These are phyloP conservation scores for Drosophila cardini DNA, from an alignment of 1,140 invertebrate genomes.

Conservation along the genomic window DNA sequence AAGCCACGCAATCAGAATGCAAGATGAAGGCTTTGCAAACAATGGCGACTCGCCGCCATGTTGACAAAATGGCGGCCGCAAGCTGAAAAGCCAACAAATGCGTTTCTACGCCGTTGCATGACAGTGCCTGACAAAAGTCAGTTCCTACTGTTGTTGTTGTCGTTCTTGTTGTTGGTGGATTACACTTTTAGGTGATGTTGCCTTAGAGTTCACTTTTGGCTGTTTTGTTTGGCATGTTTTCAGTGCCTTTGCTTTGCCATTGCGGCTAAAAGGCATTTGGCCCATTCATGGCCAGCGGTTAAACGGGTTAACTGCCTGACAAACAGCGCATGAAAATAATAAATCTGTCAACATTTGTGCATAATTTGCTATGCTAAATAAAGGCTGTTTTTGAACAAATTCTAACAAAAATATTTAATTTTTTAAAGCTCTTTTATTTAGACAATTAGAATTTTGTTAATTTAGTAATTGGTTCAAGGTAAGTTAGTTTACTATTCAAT, in stretches of 20 bases:
- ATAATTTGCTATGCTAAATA: neutral
- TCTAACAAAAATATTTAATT: neutral
- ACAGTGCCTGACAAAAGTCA: constrained; percentile 58
- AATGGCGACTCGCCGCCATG: constrained; percentile 55
- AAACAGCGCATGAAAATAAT: neutral
- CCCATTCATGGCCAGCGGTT: constrained; percentile 4
- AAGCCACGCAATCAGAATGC: constrained; percentile 82
- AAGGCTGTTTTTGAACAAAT: neutral
- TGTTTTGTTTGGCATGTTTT: constrained; percentile 39
- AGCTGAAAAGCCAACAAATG: constrained; percentile 75
- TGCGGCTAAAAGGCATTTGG: constrained; percentile 3
- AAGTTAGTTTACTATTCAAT: too few relatives aligned
- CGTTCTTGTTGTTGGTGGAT: constrained; percentile 26
- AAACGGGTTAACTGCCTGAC: constrained; percentile 9
- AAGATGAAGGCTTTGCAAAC: constrained; percentile 78
- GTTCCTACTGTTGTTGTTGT: constrained; percentile 28
- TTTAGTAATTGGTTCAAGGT: too few relatives aligned
- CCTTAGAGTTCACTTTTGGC: constrained; percentile 20
- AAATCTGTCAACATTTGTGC: constrained; percentile 1
- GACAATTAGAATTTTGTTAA: too few relatives aligned
- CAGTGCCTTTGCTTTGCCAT: neutral
- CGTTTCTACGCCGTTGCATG: constrained; percentile 33
- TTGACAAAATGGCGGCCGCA: constrained; percentile 76
- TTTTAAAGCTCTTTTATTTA: too few relatives aligned
- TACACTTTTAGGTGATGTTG: constrained; percentile 64